Base-by-base conservation (phyloP, 1,140 invertebrate genomes). In the Bombus polaris region DNA sequence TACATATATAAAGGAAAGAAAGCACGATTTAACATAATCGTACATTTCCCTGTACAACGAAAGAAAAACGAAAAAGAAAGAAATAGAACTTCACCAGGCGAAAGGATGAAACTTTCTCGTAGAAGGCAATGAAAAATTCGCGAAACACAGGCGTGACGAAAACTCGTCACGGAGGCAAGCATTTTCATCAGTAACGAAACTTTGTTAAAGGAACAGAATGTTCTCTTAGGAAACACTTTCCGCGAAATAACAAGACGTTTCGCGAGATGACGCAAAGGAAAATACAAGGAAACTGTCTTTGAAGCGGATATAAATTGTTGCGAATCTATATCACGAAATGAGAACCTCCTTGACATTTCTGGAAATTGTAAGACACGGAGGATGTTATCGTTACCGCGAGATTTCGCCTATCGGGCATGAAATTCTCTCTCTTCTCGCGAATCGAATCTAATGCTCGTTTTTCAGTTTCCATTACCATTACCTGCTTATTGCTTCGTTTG, bases 181-280 rank as follows among this genome's bases (percentile, higher is more conserved):
- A 75, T 57, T 32, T 82, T 74, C 70, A 37, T 35, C 44, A 9
- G 66, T 22, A 44, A 57, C 15, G 37, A 68, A 77, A 83, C 47
- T 53, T 77, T 85, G 35, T 66, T 74, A 57, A 39, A 15, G 35
- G n/a, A 35, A 81, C 28, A 73, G 12, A 35, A n/a, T 6, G 10
- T 53, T 28, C 37, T 73, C 39, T 73, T 66, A 25, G 72, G n/a
- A 32, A 18, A 53, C 47, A 53, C 47, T 53, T 53, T 53, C 18
- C 47, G 47, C 47, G 53, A 53, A 73, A 80, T 85, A 80, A 85
- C 83, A 44, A 81, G 57, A 57, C 39, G 42, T 32, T 32, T 42
- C 28, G 65, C 68, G 35, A n/a, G 42, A 28, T 35, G 4, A 1
- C 42, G 12, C 28, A 32, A 39, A 44, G 57, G 35, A 15, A 73